These are phyloP conservation scores for Propithecus perrieri DNA, from an alignment of 2,797 vertebrate species.

Conservation along the genomic window DNA sequence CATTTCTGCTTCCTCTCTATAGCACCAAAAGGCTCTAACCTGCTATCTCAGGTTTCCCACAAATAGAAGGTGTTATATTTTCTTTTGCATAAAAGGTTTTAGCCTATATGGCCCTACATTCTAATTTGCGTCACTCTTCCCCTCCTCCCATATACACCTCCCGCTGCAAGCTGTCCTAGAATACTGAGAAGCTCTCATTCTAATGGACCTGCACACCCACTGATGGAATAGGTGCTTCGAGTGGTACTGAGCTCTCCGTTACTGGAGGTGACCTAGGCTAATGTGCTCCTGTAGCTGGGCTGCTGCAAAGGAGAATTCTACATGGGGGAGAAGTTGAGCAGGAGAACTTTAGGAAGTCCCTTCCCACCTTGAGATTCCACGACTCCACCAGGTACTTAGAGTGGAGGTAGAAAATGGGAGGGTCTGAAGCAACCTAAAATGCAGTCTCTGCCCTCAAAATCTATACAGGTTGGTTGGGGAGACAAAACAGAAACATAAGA, in stretches of 20 bases:
- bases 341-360: background rate
- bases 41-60: slow-evolving; percentile 71
- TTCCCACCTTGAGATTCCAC: background rate
- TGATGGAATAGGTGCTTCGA: background rate
- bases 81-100: slow-evolving; percentile 60
- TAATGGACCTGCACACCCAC: background rate
- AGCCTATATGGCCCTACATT: slow-evolving; percentile 56
- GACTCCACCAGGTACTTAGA: background rate
- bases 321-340: background rate
- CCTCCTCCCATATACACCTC: background rate
- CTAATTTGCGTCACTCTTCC: background rate
- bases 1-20: slow-evolving; percentile 49
- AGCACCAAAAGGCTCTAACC: slow-evolving; percentile 58
- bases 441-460: background rate
- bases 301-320: background rate
- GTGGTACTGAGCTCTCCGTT: background rate
- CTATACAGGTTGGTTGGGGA: background rate
- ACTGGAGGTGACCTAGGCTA: background rate
- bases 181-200: background rate
- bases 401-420: background rate
- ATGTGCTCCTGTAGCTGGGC: background rate
- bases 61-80: slow-evolving; percentile 78
- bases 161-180: background rate
- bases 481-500: background rate
- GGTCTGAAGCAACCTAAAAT: background rate